A percentile compares a stretch with the other conserved stretches of the same genome.
phyloP scores from a whole-genome alignment of 2,797 vertebrate species.

The Apodemus agrarius region DNA sequence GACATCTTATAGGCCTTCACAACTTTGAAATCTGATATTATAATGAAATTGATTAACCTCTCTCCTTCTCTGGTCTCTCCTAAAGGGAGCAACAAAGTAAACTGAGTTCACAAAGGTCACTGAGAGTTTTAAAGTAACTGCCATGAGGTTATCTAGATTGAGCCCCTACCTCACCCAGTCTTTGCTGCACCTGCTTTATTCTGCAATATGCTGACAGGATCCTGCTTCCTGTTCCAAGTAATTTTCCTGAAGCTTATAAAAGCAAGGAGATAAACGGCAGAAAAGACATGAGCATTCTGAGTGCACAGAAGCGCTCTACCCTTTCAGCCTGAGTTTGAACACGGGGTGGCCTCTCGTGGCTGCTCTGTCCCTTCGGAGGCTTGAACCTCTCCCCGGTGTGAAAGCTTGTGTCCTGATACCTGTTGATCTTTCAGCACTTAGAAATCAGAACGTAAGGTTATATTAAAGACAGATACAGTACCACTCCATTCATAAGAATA shows the following conservation, averaged over 20 bases:
- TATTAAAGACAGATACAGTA: background rate
- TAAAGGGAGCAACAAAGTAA: background rate
- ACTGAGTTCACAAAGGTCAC: background rate
- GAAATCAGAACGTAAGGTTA: background rate
- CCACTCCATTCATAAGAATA: background rate
- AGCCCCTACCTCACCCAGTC: background rate
- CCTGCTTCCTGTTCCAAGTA: background rate
- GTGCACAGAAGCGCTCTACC: background rate
- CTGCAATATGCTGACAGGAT: background rate
- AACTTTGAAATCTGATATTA: slow-evolving; percentile 1
- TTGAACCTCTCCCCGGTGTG: background rate
- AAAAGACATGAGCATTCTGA: rapidly evolving
- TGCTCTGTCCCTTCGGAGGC: rapidly evolving
- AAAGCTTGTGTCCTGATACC: background rate
- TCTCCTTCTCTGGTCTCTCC: background rate
- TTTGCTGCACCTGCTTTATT: background rate
- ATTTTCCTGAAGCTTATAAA: background rate
- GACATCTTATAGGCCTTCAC: background rate
- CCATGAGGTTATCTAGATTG: background rate
- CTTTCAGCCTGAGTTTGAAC: background rate
- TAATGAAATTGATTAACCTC: background rate
- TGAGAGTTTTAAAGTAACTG: background rate
- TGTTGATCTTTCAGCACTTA: background rate
- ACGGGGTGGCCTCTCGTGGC: background rate
- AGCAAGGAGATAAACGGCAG: background rate